These are phyloP conservation scores for Phaedon cochleariae DNA, from an alignment of 2,888 invertebrate genomes.

Conservation along the genomic window DNA sequence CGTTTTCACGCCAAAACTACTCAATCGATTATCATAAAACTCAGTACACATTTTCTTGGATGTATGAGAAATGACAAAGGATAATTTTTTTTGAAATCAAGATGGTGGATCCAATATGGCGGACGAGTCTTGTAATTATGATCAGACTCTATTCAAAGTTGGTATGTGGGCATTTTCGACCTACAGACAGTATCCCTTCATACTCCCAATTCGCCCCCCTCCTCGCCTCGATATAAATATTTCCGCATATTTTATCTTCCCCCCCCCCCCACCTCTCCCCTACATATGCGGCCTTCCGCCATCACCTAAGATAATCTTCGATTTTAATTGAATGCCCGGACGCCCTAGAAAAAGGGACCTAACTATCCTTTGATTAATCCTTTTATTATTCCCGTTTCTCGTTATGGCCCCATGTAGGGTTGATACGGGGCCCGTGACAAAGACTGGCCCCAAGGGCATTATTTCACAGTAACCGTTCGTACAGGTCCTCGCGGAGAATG, in stretches of 20 bases:
- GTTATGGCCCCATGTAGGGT: constrained; percentile 49
- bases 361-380: constrained; percentile 52
- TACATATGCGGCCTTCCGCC: neutral
- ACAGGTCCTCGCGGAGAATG: constrained; percentile 48
- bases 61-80: too few relatives aligned
- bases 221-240: neutral
- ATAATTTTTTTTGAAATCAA: too few relatives aligned
- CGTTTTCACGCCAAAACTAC: too few relatives aligned
- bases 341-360: constrained; percentile 38
- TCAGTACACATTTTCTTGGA: too few relatives aligned
- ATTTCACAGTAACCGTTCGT: constrained; percentile 58
- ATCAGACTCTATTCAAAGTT: too few relatives aligned
- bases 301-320: constrained; percentile 32
- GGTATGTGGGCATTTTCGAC: too few relatives aligned
- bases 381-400: constrained; percentile 51
- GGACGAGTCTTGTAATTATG: too few relatives aligned
- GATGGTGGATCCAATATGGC: too few relatives aligned
- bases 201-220: too few relatives aligned
- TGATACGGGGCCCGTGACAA: constrained; percentile 46
- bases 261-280: neutral
- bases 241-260: neutral
- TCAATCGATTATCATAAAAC: too few relatives aligned
- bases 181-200: too few relatives aligned
- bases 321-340: constrained; percentile 40
- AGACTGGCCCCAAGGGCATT: constrained; percentile 57